A percentile compares a stretch with the other conserved stretches of the same genome.
Evolutionary conservation across 2,888 invertebrate genomes (phyloP).

Genomic region (Byasa hedistus): DNA sequence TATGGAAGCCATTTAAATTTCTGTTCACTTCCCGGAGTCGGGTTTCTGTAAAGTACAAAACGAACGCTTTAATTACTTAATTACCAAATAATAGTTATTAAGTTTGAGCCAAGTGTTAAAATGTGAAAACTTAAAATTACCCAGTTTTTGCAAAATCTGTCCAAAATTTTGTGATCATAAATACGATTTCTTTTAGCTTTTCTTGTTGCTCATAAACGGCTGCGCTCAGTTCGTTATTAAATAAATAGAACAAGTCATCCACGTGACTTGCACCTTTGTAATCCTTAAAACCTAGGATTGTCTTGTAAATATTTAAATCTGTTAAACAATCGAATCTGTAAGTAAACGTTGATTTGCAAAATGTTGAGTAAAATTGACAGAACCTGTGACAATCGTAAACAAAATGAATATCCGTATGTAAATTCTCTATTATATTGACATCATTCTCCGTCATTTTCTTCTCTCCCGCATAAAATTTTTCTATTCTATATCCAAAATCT

Average conservation of each 20-base stretch:
- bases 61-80: background rate
- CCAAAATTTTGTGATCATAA: slow-evolving; percentile 57
- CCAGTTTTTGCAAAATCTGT: slow-evolving; percentile 66
- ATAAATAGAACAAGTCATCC: slow-evolving; percentile 64
- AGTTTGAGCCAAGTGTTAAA: too few relatives aligned
- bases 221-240: slow-evolving; percentile 46
- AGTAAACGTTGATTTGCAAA: slow-evolving; percentile 32
- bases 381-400: slow-evolving; percentile 38
- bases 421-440: slow-evolving; percentile 29
- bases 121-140: slow-evolving; percentile 40
- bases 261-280: slow-evolving; percentile 57
- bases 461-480: slow-evolving; percentile 41
- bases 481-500: slow-evolving; percentile 39
- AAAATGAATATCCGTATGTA: slow-evolving; percentile 39
- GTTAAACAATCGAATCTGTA: slow-evolving; percentile 43
- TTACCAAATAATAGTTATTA: background rate
- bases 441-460: slow-evolving; percentile 36
- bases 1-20: slow-evolving; percentile 51
- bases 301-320: slow-evolving; percentile 43
- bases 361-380: slow-evolving; percentile 40
- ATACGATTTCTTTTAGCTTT: background rate
- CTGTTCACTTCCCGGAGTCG: slow-evolving; percentile 40
- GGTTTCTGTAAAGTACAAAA: background rate
- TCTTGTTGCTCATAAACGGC: background rate
- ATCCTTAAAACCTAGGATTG: slow-evolving; percentile 27